These are phyloP conservation scores for Adelges cooleyi DNA, from an alignment of 1,140 invertebrate species.

Conservation along the genomic window DNA sequence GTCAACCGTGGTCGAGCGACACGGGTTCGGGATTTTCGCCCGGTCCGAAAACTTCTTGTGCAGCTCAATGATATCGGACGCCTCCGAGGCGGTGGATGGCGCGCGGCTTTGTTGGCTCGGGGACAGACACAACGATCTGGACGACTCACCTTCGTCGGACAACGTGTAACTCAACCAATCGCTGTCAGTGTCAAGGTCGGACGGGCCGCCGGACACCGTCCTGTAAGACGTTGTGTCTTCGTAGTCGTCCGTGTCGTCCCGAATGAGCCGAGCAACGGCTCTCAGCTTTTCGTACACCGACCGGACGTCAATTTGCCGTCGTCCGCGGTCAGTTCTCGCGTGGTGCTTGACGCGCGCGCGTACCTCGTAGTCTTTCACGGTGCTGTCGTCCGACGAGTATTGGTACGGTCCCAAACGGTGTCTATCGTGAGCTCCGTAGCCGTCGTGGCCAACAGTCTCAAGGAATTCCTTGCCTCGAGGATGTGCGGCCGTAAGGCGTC, in stretches of 20 bases:
- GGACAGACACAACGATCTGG: constrained; percentile 48
- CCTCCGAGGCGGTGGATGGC: constrained; percentile 40
- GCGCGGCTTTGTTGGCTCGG: constrained; percentile 47
- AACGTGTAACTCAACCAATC: constrained; percentile 1
- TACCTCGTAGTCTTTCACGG: not conserved
- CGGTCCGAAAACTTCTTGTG: constrained; percentile 55
- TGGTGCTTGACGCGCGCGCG: too few relatives aligned
- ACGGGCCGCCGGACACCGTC: constrained; percentile 10
- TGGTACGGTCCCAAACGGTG: too few relatives aligned
- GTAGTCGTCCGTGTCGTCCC: constrained; percentile 8
- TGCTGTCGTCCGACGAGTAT: constrained; percentile 9
- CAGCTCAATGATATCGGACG: constrained; percentile 50
- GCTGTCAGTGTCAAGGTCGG: constrained; percentile 14
- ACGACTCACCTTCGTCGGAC: constrained; percentile 18
- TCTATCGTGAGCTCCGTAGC: too few relatives aligned
- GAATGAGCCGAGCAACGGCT: constrained; percentile 4
- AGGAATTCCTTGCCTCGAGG: too few relatives aligned
- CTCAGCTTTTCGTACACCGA: not conserved
- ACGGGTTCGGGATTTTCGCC: constrained; percentile 46
- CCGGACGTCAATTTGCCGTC: not conserved
- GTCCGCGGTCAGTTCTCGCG: not conserved
- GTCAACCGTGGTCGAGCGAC: constrained; percentile 25
- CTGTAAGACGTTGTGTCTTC: constrained; percentile 7
- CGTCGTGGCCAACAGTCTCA: too few relatives aligned
- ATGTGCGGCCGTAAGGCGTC: too few relatives aligned